These are phyloP conservation scores for Eurosta solidaginis DNA, from an alignment of 1,140 invertebrate genomes.

Conservation along the genomic window DNA sequence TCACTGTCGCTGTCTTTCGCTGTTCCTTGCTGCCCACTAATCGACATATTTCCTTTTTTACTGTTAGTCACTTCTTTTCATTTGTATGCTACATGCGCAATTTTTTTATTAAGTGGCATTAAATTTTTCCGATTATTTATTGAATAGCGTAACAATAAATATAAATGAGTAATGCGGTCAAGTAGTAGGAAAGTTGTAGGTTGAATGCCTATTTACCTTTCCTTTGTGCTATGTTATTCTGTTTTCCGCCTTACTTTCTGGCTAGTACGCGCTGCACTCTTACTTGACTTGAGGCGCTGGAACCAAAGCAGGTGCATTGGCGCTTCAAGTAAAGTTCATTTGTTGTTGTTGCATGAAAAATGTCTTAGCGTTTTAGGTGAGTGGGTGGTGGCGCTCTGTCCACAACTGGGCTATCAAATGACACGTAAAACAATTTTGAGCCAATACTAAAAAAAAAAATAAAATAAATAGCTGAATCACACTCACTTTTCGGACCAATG, in stretches of 20 bases:
- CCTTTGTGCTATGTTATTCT: neutral
- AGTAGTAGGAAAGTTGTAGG: neutral
- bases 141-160: neutral
- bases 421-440: constrained; percentile 12
- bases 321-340: neutral
- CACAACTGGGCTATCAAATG: constrained; percentile 7
- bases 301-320: neutral
- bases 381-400: neutral
- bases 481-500: neutral
- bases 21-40: neutral
- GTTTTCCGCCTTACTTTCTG: neutral
- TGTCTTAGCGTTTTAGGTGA: neutral
- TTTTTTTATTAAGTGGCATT: neutral
- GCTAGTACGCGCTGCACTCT: neutral
- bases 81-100: constrained; percentile 8
- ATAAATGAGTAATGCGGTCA: neutral
- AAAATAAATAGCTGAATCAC: neutral
- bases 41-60: neutral
- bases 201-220: neutral
- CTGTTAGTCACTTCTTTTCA: neutral
- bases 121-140: constrained; percentile 15
- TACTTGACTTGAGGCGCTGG: neutral
- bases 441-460: neutral
- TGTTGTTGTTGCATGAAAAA: neutral
- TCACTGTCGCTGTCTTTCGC: neutral